Conservation (phyloP, 2,888 invertebrate genomes). For the Gymnocheta viridis region DNA sequence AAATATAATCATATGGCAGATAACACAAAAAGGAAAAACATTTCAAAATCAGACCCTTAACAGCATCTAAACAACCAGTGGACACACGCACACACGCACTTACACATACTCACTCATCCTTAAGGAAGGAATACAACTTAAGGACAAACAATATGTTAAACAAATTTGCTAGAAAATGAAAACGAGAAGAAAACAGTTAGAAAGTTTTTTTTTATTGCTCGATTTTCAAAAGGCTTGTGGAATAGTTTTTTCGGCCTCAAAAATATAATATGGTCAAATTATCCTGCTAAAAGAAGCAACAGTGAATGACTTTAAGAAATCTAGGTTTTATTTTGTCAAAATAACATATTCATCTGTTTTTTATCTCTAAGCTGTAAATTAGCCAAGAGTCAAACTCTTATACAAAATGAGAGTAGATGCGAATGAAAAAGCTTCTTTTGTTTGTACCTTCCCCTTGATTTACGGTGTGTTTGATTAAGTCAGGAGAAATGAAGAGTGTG, state of each 20-base stretch:
- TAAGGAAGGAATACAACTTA: conserved; percentile 16
- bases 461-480: background rate
- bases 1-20: background rate
- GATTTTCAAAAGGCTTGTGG: conserved; percentile 8
- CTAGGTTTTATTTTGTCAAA: conserved; percentile 49
- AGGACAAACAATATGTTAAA: conserved; percentile 59
- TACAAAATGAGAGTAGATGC: conserved; percentile 4
- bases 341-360: conserved; percentile 6
- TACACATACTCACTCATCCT: background rate
- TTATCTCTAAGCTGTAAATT: background rate
- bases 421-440: conserved; percentile 22
- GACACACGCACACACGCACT: background rate
- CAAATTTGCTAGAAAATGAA: conserved; percentile 57
- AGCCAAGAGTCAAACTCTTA: conserved; percentile 33
- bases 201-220: conserved; percentile 1
- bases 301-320: conserved; percentile 57
- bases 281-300: conserved; percentile 41
- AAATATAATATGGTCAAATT: conserved; percentile 42
- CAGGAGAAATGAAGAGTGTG: conserved; percentile 1
- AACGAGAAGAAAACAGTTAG: conserved; percentile 30
- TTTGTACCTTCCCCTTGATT: conserved; percentile 25
- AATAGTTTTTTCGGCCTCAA: conserved; percentile 4
- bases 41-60: conserved; percentile 29
- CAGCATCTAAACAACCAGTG: conserved; percentile 34
- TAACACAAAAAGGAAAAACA: background rate